Base-by-base conservation (phyloP, 2,113 vertebrate genomes). In the Cathartes aura region DNA sequence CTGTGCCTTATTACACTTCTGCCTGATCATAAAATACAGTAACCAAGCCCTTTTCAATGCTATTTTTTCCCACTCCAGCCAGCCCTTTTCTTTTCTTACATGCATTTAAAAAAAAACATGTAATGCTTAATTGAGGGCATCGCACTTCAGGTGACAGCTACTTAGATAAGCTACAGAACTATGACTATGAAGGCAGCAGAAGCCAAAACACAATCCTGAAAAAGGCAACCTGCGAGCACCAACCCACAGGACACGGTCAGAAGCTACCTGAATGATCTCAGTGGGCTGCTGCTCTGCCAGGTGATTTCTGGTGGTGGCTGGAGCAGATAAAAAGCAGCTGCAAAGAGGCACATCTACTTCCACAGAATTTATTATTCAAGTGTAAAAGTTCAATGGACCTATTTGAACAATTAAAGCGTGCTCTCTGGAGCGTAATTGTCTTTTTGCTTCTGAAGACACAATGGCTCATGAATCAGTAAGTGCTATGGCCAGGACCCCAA, bases 381-480 rank as follows among this genome's bases (percentile, higher is more conserved):
- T 34, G 22, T 74, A 82, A 80, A 98, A 74, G 78, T 66, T 91
- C 76, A 87, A 95, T 43, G 67, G 12, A 47, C 45, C 76, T 82
- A 63, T 91, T 91, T 82, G 59, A 91, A 83, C 93, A 97, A 87
- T 87, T 90, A 84, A 89, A 90, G 75, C 3, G 5, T 67, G 74
- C 20, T 93, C 92, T 89, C 62, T 17, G 12, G 56, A 86, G 90
- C 8, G 0, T 30, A 60, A 71, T 19, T 92, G 56, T 47, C 42
- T 59, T 92, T 67, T 88, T 87, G 45, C 70, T 94, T 91, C 78
- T 48, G 68, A 72, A 90, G 71, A 79, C 72, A 84, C 66, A 80
- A 50, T 3, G 19, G 50, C 47, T 83, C 60, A 21, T n/a, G 55
- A 95, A 92, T 82, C 64, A 52, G 22, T 56, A 87, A 91, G 32